Evolutionary conservation across 2,113 vertebrate genomes (phyloP).

Genomic region (Indicator indicator): DNA sequence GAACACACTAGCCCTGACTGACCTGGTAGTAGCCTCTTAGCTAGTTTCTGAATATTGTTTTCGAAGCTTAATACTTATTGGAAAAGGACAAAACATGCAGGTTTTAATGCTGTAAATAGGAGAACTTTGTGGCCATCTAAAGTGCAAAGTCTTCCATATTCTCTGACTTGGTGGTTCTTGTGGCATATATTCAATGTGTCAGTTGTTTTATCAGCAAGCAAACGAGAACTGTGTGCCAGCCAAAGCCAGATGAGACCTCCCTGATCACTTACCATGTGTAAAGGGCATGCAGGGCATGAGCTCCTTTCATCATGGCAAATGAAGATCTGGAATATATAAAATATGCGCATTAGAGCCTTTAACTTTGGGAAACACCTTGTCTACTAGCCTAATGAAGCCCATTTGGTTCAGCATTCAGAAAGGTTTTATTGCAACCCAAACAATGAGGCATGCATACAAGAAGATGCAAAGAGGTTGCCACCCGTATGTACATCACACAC

Average conservation of each 20-base stretch:
- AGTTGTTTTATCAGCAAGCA: background rate
- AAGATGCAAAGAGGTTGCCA: background rate
- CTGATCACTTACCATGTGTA: background rate
- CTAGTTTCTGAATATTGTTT: background rate
- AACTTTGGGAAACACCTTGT: background rate
- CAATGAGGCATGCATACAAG: rapidly evolving
- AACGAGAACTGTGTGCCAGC: background rate
- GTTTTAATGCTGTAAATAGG: background rate
- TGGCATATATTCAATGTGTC: background rate
- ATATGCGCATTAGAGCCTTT: background rate
- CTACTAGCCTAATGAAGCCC: background rate
- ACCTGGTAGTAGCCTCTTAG: background rate
- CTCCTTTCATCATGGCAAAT: background rate
- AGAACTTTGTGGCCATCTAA: background rate
- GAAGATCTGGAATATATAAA: background rate
- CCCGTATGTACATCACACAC: rapidly evolving
- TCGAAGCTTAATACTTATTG: background rate
- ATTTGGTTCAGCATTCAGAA: background rate
- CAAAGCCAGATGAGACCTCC: too few species aligned
- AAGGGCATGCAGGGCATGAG: background rate
- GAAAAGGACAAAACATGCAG: background rate
- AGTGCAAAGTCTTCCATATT: background rate
- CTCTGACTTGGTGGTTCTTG: background rate
- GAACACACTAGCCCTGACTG: background rate
- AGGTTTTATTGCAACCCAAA: background rate